Evolutionary conservation across 1,140 invertebrate species (phyloP).

Genomic region (Drosophila truncata): DNA sequence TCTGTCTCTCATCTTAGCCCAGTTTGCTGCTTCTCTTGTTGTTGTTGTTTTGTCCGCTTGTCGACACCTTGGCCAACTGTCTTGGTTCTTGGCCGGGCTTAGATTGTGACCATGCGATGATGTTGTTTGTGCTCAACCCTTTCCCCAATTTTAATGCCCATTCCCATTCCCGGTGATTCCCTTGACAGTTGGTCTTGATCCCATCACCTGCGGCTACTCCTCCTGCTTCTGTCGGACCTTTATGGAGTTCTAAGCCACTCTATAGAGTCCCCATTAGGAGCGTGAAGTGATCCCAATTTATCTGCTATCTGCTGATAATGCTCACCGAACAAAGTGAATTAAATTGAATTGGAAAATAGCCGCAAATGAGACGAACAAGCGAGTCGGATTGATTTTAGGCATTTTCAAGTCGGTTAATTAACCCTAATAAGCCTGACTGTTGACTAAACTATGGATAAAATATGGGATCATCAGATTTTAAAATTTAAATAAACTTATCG

Average conservation of each 20-base stretch:
- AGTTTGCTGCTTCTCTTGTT: slow-evolving; percentile 1
- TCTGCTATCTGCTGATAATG: slow-evolving; percentile 85
- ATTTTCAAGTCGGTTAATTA: neutral
- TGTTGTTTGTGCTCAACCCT: slow-evolving; percentile 83
- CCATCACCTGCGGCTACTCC: slow-evolving; percentile 61
- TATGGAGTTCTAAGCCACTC: slow-evolving; percentile 3
- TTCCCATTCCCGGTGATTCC: slow-evolving; percentile 54
- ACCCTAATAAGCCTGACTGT: slow-evolving; percentile 6
- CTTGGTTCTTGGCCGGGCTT: slow-evolving; percentile 43
- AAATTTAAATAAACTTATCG: too few species aligned
- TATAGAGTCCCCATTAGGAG: slow-evolving; percentile 77
- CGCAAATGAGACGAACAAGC: slow-evolving; percentile 40
- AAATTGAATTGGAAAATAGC: slow-evolving; percentile 83
- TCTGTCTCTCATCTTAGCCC: slow-evolving; percentile 9
- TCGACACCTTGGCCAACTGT: slow-evolving; percentile 47
- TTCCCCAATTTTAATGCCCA: slow-evolving; percentile 61
- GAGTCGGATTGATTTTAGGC: slow-evolving; percentile 3
- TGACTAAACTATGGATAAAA: slow-evolving; percentile 7
- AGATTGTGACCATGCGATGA: slow-evolving; percentile 83
- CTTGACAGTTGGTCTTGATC: slow-evolving; percentile 47
- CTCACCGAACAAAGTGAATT: slow-evolving; percentile 85
- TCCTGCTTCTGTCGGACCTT: slow-evolving; percentile 55
- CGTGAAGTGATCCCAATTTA: slow-evolving; percentile 85
- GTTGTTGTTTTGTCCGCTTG: slow-evolving; percentile 36
- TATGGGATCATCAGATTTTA: neutral